phyloP scores from a whole-genome alignment of 2,113 vertebrate genomes.

The Lophura nycthemera region DNA sequence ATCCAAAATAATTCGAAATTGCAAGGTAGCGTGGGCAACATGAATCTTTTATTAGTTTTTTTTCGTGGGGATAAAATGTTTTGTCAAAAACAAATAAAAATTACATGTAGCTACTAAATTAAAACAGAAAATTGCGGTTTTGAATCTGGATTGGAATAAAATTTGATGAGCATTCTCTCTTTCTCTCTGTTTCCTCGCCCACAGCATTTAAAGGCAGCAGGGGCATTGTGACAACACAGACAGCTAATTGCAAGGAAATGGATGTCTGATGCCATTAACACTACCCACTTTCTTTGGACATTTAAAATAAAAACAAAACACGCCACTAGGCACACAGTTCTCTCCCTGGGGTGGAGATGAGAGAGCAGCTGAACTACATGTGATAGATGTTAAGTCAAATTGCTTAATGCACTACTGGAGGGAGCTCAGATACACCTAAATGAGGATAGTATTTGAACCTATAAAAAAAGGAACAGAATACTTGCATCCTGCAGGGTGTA shows the following conservation, averaged over 20 bases:
- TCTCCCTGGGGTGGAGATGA: slow-evolving; percentile 66
- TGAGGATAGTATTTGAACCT: background rate
- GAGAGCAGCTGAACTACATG: slow-evolving; percentile 7
- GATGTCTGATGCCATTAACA: slow-evolving; percentile 62
- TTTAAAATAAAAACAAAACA: slow-evolving; percentile 65
- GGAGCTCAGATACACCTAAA: slow-evolving; percentile 35
- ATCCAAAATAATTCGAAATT: background rate
- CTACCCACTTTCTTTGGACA: slow-evolving; percentile 46
- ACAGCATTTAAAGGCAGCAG: slow-evolving; percentile 56
- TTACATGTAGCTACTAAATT: background rate
- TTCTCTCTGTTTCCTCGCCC: background rate
- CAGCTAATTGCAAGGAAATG: slow-evolving; percentile 70
- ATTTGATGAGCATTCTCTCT: slow-evolving; percentile 15
- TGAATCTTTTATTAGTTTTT: background rate
- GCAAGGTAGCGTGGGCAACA: background rate
- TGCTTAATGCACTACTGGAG: slow-evolving; percentile 53
- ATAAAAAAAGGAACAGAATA: background rate
- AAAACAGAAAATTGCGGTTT: background rate
- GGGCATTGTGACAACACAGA: slow-evolving; percentile 47
- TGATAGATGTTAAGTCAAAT: slow-evolving; percentile 63
- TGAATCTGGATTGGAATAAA: background rate
- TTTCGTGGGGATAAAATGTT: background rate
- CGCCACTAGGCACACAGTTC: slow-evolving; percentile 37
- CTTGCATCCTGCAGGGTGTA: background rate
- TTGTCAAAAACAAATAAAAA: background rate